These are phyloP conservation scores for Leucozona laternaria DNA, from an alignment of 2,888 invertebrate genomes.

Conservation along the genomic window DNA sequence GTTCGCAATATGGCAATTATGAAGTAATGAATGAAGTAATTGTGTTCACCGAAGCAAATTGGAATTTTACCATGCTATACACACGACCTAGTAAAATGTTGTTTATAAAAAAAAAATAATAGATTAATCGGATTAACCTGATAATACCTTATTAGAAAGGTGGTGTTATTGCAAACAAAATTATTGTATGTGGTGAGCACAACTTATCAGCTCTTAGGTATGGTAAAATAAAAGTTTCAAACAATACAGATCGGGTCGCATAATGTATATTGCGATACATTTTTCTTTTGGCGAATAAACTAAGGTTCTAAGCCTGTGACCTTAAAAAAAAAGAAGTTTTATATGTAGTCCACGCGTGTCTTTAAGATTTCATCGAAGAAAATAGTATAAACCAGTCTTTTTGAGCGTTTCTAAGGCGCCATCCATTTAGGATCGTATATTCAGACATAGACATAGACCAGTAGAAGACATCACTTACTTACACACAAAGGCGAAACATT, in stretches of 20 bases:
- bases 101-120: not conserved
- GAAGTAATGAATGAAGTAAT: slow-evolving; percentile 17
- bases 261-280: no score
- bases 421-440: no score
- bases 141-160: slow-evolving; percentile 7
- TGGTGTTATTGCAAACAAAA: not conserved
- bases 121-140: not conserved
- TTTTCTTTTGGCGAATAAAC: no score
- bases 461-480: not conserved
- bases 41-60: slow-evolving; percentile 24
- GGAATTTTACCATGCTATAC: slow-evolving; percentile 28
- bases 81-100: slow-evolving; percentile 38
- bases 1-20: slow-evolving; percentile 23
- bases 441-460: no score
- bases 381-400: no score
- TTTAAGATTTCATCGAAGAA: no score
- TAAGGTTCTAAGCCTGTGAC: no score
- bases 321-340: no score
- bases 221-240: no score
- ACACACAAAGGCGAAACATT: not conserved
- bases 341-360: no score
- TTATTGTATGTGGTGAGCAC: not conserved
- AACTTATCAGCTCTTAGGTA: not conserved
- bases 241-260: no score
- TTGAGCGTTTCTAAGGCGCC: no score